Conservation (phyloP, 2,888 invertebrate species). For the Caenorhabditis virilis region DNA sequence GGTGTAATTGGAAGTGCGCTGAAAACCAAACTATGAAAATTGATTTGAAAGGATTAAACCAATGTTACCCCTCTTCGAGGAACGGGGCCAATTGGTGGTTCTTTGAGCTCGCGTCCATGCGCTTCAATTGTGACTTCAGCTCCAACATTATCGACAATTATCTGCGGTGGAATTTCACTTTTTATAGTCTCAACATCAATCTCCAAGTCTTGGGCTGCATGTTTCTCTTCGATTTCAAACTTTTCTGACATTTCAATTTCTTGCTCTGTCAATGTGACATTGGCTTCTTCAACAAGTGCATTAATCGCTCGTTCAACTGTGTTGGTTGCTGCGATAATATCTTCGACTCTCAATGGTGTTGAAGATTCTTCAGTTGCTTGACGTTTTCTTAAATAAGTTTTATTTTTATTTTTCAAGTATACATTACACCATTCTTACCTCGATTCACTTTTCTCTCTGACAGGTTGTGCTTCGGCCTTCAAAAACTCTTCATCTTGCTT, state of each 20-base stretch:
- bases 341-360: no score
- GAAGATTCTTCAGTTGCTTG: no score
- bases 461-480: no score
- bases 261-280: not conserved
- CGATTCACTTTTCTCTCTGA: no score
- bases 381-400: no score
- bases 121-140: conserved; percentile 5
- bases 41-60: no score
- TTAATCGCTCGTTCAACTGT: no score
- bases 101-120: not conserved
- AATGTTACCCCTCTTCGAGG: not conserved
- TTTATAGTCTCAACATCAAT: conserved; percentile 1
- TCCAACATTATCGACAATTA: not conserved
- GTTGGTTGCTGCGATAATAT: no score
- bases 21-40: not conserved
- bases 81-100: not conserved
- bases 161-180: not conserved
- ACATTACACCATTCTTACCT: no score
- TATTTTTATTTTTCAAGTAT: no score
- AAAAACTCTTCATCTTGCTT: not conserved
- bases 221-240: not conserved
- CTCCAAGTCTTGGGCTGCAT: not conserved
- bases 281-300: not conserved
- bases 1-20: conserved; percentile 2
- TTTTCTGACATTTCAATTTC: not conserved